phyloP scores from a whole-genome alignment of 2,113 vertebrate species.

The Todiramphus chloris region DNA sequence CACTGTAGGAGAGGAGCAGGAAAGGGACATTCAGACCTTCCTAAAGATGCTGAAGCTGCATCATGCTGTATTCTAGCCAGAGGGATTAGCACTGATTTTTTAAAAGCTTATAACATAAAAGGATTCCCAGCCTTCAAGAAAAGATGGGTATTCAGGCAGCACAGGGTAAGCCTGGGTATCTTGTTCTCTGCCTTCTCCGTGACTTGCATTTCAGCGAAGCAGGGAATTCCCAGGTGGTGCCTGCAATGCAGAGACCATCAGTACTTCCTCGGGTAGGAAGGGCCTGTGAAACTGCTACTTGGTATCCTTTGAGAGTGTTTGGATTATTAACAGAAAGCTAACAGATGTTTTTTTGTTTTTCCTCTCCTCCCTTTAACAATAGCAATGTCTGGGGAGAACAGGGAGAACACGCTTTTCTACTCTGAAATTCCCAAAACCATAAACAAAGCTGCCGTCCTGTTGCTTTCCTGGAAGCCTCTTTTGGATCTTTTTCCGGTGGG shows the following conservation, averaged over 20 bases:
- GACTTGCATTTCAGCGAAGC: neutral
- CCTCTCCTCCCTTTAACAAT: neutral
- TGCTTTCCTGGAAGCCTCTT: conserved; percentile 85
- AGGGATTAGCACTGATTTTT: neutral
- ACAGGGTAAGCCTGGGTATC: neutral
- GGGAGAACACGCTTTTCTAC: conserved; percentile 85
- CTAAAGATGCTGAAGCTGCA: neutral
- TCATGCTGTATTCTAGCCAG: neutral
- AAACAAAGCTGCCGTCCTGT: conserved; percentile 78
- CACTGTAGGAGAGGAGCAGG: neutral
- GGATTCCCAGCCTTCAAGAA: neutral
- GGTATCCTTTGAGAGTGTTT: neutral
- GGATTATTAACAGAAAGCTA: neutral
- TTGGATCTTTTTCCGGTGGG: conserved; percentile 83
- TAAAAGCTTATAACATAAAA: neutral
- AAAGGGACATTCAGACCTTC: neutral
- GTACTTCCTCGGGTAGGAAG: neutral
- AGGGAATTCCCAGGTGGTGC: neutral
- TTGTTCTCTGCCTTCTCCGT: neutral
- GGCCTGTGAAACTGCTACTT: neutral
- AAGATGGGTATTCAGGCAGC: neutral
- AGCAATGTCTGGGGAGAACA: conserved; percentile 86
- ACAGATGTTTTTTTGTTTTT: neutral
- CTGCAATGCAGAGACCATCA: neutral
- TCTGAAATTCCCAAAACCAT: conserved; percentile 83